Evolutionary conservation across 2,888 invertebrate genomes (phyloP).

Genomic region (Leptinotarsa peninsularis): DNA sequence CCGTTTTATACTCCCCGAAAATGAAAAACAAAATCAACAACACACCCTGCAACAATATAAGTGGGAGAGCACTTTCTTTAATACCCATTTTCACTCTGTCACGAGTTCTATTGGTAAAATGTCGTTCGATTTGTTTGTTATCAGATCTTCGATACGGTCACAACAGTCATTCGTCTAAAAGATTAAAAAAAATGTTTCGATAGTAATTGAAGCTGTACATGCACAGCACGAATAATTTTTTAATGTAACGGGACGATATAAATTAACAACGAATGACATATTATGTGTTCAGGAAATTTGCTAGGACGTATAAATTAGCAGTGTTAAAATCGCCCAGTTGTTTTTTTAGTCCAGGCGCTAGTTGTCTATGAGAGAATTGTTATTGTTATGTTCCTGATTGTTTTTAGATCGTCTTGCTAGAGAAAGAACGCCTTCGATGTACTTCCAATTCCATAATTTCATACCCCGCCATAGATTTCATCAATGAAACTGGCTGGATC

Average conservation of each 20-base stretch:
- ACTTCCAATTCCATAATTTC: too few relatives aligned
- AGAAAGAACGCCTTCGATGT: too few relatives aligned
- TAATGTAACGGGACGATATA: neutral
- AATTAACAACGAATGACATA: neutral
- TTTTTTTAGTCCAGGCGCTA: neutral
- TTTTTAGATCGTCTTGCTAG: too few relatives aligned
- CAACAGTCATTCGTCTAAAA: neutral
- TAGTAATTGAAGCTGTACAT: constrained; percentile 25
- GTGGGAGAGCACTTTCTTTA: constrained; percentile 48
- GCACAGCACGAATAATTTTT: constrained; percentile 27
- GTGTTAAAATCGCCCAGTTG: neutral
- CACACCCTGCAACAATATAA: constrained; percentile 51
- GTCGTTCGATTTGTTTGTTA: constrained; percentile 31
- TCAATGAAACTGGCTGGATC: too few relatives aligned
- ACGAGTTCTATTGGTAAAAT: constrained; percentile 29
- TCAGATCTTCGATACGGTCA: neutral
- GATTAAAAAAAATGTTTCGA: constrained; percentile 39
- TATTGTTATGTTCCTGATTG: too few relatives aligned
- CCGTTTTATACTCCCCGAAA: constrained; percentile 53
- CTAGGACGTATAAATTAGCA: neutral
- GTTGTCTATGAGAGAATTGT: neutral
- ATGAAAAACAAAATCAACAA: constrained; percentile 55
- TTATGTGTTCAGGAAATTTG: constrained; percentile 12
- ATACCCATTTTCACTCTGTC: constrained; percentile 29
- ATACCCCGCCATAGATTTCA: too few relatives aligned